Evolutionary conservation across 1,140 invertebrate genomes (phyloP), one percentile per base, ranked within the genome.

Genomic region (Achroia grisella): DNA sequence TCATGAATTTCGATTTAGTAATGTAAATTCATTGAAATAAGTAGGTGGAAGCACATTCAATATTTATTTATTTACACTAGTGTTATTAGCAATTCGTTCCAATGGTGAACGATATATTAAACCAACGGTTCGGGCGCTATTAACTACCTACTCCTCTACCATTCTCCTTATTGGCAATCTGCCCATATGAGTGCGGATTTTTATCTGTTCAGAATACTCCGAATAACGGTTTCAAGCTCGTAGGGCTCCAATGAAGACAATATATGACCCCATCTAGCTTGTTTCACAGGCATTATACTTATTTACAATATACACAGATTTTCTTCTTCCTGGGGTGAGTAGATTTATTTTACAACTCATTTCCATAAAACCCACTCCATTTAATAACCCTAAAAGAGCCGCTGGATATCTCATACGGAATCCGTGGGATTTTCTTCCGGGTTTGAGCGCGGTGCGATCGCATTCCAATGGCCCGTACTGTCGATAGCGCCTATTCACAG

Each of bases 331-430:
- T 37, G 45, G 54, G 56, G 54, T 55, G 54, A 53, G 48, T 48
- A 50, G 60, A 80, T 71, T 63, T 75, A 73, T 76, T 75, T 47
- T 50, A 56, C 58, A 49, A 58, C 60, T 69, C 70, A 74, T 84
- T 77, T 75, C 60, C 71, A 58, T 79, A 77, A 85, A 77, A 79
- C 73, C 71, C 71, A 77, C 73, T 82, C 62, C 67, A 67, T 71
- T 77, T 78, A 82, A 85, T 82, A 82, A 71, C 72, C 68, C 63
- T 74, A 68, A 79, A 77, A 65, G 71, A 77, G 64, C 64, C 64
- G 59, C 58, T 60, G 67, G 64, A 75, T 82, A 73, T 76, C 69
- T 80, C 67, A 71, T 59, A 68, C 45, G 67, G 64, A 75, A 79
- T 78, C 77, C 67, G 52, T 57, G 47, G 71, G 75, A 81, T 81